These are phyloP conservation scores for Mesochorus sp. DNA, from an alignment of 2,888 invertebrate genomes.

Conservation along the genomic window DNA sequence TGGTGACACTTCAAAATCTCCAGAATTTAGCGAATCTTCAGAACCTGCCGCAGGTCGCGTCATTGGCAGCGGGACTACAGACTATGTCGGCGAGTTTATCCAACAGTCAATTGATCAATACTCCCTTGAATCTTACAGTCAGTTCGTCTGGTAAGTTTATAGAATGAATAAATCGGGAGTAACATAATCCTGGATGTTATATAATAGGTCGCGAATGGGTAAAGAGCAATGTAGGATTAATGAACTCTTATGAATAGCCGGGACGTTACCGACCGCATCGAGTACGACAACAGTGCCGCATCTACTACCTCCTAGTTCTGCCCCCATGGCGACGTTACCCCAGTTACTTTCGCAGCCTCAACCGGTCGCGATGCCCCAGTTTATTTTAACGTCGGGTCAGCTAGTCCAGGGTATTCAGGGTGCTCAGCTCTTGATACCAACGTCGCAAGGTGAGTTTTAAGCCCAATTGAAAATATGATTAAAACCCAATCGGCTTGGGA, in stretches of 20 bases:
- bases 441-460: conserved; percentile 90
- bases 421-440: conserved; percentile 96
- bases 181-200: background rate
- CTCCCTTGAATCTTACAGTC: conserved; percentile 92
- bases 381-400: conserved; percentile 95
- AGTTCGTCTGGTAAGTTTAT: conserved; percentile 83
- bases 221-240: background rate
- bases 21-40: conserved; percentile 91
- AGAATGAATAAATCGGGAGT: background rate
- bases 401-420: conserved; percentile 96
- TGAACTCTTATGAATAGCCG: conserved; percentile 69
- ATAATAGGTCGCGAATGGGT: background rate
- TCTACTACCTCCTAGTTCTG: conserved; percentile 78
- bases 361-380: conserved; percentile 93
- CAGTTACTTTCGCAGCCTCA: conserved; percentile 84
- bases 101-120: conserved; percentile 87
- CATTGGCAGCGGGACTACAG: conserved; percentile 86
- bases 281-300: conserved; percentile 79
- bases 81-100: conserved; percentile 84
- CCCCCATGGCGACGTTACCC: conserved; percentile 85
- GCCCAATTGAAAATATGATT: background rate
- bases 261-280: conserved; percentile 79
- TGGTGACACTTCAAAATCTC: conserved; percentile 89
- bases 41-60: conserved; percentile 85
- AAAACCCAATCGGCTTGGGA: background rate